phyloP scores from a whole-genome alignment of 2,888 invertebrate species.

The Anarsia innoxiella region DNA sequence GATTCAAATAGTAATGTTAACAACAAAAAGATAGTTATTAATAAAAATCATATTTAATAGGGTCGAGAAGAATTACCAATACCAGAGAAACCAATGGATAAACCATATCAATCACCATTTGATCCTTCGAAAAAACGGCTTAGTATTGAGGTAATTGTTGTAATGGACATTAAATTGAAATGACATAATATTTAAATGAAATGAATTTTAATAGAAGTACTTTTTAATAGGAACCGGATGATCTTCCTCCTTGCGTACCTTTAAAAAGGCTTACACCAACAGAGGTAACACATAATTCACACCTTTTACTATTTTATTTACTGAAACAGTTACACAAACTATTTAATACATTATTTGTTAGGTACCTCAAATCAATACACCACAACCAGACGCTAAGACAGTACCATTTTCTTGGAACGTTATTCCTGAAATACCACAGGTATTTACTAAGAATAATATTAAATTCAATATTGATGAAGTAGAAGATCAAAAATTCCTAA shows the following conservation, averaged over 20 bases:
- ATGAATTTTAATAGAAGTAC: too few relatives aligned
- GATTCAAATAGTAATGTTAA: too few relatives aligned
- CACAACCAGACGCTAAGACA: constrained; percentile 39
- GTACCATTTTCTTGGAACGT: constrained; percentile 63
- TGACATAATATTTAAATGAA: background rate
- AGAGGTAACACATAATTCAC: constrained; percentile 2
- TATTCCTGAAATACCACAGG: constrained; percentile 69
- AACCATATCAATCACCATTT: constrained; percentile 31
- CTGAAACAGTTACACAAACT: background rate
- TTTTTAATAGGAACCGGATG: constrained; percentile 12
- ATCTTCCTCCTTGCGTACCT: constrained; percentile 9
- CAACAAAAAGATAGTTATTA: background rate
- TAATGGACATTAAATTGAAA: background rate
- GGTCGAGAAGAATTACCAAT: constrained; percentile 31
- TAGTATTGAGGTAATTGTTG: constrained; percentile 33
- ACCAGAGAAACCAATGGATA: constrained; percentile 25
- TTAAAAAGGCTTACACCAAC: constrained; percentile 1
- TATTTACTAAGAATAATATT: constrained; percentile 26
- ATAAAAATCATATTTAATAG: constrained; percentile 23
- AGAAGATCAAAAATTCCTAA: background rate
- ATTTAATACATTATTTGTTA: constrained; percentile 27
- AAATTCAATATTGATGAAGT: background rate
- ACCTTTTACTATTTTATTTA: background rate
- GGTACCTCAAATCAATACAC: constrained; percentile 45
- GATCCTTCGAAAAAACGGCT: constrained; percentile 33